Evolutionary conservation across 2,888 invertebrate genomes (phyloP), one percentile per base, ranked within the genome.

Genomic region (Eutolmus rufibarbis): DNA sequence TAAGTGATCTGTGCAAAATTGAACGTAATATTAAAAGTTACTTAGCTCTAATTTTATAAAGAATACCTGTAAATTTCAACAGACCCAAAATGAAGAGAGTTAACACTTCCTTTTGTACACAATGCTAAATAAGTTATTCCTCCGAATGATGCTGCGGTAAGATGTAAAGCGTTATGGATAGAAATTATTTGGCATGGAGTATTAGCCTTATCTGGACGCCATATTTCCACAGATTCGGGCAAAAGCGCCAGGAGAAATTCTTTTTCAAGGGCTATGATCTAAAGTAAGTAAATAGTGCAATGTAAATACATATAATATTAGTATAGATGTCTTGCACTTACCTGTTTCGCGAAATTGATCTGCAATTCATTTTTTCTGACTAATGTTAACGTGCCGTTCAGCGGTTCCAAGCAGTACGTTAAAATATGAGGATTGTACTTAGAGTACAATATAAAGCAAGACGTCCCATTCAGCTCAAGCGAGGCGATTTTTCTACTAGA

Each of bases 61-160:
- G 34, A n/a, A 56, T 88, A 90, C 91, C 91, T 91, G 88, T 91
- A 92, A 76, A 92, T 91, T 31, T 91, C 90, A 4, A 92, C 89
- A 4, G 89, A 88, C 0, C 90, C 90, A 57, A 89, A 85, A 51
- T 90, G 89, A 76, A 90, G 87, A 0, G 90, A 88, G 40, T 89
- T 90, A 23, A 88, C 88, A 86, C 79, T 88, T 37, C 74, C 88
- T 86, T 88, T 89, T 12, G 87, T 89, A 51, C 91, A 86, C 0
- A 89, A 76, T 0, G 91, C 92, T 51, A 92, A 88, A 87, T 90
- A 92, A 28, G 81, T 57, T 0, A 74, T 46, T 19, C 89, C 88
- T 85, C 88, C 87, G 9, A 89, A 89, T 3, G 87, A 46, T 2
- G 86, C 88, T 1, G 88, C 82, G 0, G 90, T 88, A 4, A 92